Conservation (phyloP, 2,797 vertebrate species). For the Cyclopterus lumpus region DNA sequence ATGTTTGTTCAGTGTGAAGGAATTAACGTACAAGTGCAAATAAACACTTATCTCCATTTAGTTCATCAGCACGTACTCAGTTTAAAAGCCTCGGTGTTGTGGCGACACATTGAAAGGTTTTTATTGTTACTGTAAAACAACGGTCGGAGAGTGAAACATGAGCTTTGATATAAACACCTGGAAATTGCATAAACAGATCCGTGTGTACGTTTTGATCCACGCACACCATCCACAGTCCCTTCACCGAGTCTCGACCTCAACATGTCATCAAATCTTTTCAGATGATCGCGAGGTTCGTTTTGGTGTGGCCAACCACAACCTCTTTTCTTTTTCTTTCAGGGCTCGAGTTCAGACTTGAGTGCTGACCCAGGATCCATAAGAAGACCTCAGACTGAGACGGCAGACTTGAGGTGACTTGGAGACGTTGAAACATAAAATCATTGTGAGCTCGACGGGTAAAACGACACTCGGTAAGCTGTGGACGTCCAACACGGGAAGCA, state of each 20-base stretch:
- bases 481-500: not conserved
- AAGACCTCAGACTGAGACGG: conserved; percentile 12
- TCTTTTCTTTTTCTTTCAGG: not conserved
- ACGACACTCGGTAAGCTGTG: not conserved
- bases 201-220: conserved; percentile 37
- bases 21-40: not conserved
- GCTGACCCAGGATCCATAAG: conserved; percentile 31
- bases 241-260: conserved; percentile 17
- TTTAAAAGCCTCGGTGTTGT: not conserved
- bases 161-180: conserved; percentile 72
- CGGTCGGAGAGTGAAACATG: conserved; percentile 58
- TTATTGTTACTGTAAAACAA: conserved; percentile 81
- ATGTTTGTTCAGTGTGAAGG: not conserved
- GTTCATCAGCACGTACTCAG: not conserved
- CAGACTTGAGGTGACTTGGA: not conserved
- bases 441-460: not conserved
- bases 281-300: conserved; percentile 54
- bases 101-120: conserved; percentile 66
- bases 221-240: conserved; percentile 17
- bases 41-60: not conserved
- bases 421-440: not conserved
- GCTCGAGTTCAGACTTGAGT: conserved; percentile 31
- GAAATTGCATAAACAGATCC: conserved; percentile 70
- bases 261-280: conserved; percentile 42
- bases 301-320: conserved; percentile 49